phyloP scores from a whole-genome alignment of 2,888 invertebrate species.

The Morpho achilles region DNA sequence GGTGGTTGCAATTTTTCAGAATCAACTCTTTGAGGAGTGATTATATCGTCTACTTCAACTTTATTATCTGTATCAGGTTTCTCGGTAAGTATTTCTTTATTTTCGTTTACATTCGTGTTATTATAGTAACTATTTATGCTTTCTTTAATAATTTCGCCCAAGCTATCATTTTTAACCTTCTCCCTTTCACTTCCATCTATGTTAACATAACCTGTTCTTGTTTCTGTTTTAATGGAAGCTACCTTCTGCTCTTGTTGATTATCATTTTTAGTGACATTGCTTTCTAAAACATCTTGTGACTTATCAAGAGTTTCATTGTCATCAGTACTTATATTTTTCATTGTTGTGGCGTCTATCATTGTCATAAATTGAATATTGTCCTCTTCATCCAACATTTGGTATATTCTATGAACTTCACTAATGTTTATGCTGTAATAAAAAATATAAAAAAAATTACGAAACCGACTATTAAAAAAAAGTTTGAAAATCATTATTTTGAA shows the following conservation, averaged over 20 bases:
- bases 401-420: slow-evolving; percentile 69
- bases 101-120: slow-evolving; percentile 34
- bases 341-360: slow-evolving; percentile 52
- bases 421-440: slow-evolving; percentile 61
- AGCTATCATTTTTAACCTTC: slow-evolving; percentile 49
- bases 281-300: slow-evolving; percentile 5
- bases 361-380: slow-evolving; percentile 68
- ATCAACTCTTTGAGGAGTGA: slow-evolving; percentile 43
- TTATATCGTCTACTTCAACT: slow-evolving; percentile 65
- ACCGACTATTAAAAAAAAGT: too few species aligned
- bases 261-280: slow-evolving; percentile 23
- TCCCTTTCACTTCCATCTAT: slow-evolving; percentile 69
- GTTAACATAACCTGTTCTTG: slow-evolving; percentile 65
- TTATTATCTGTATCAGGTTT: slow-evolving; percentile 28
- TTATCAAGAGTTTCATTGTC: slow-evolving; percentile 4
- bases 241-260: slow-evolving; percentile 42
- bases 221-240: slow-evolving; percentile 67
- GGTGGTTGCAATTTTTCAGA: slow-evolving; percentile 46
- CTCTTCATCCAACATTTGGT: slow-evolving; percentile 70
- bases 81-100: slow-evolving; percentile 26
- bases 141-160: slow-evolving; percentile 58
- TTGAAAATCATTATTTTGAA: too few species aligned
- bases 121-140: slow-evolving; percentile 51
- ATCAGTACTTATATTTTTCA: slow-evolving; percentile 36
- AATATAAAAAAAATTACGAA: slow-evolving; percentile 10